These are phyloP conservation scores for Odontothrips loti DNA, from an alignment of 2,888 invertebrate genomes.

Conservation along the genomic window DNA sequence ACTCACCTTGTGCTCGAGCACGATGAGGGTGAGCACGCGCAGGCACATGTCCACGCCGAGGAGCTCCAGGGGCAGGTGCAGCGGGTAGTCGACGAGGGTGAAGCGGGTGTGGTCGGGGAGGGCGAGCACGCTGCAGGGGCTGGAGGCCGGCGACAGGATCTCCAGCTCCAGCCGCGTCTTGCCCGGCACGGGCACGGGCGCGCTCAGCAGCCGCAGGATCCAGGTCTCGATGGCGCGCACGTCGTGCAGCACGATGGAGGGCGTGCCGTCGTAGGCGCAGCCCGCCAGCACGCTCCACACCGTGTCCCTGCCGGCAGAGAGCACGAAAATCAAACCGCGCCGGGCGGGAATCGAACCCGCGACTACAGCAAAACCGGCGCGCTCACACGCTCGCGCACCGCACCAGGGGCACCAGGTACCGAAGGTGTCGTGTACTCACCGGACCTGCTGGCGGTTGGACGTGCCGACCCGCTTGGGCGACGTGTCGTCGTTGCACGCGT, in stretches of 20 bases:
- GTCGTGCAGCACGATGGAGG: conserved; percentile 89
- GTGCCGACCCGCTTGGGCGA: conserved; percentile 84
- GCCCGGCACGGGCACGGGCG: conserved; percentile 96
- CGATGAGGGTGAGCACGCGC: conserved; percentile 90
- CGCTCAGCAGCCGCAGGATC: conserved; percentile 91
- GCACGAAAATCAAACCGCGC: conserved; percentile 31
- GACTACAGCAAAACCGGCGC: conserved; percentile 29
- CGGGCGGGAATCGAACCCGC: no score
- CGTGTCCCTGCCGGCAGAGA: conserved; percentile 65
- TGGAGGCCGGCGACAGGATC: conserved; percentile 98
- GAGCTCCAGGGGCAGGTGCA: conserved; percentile 95
- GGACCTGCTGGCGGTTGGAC: conserved; percentile 57
- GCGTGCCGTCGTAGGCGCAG: conserved; percentile 71
- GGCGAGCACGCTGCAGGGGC: conserved; percentile 76
- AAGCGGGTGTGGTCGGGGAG: conserved; percentile 97
- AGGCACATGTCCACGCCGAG: conserved; percentile 97
- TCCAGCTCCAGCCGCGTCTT: conserved; percentile 71
- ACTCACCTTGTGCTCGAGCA: conserved; percentile 89
- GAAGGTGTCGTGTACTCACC: no score
- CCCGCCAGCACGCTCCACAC: conserved; percentile 95
- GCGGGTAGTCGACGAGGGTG: conserved; percentile 93
- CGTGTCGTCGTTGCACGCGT: conserved; percentile 94
- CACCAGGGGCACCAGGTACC: no score
- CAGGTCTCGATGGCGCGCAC: conserved; percentile 98
- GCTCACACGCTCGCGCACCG: neutral